A percentile compares a stretch with the other conserved stretches of the same genome.
phyloP scores from a whole-genome alignment of 1,140 invertebrate genomes.

The Parasteatoda tepidariorum region DNA sequence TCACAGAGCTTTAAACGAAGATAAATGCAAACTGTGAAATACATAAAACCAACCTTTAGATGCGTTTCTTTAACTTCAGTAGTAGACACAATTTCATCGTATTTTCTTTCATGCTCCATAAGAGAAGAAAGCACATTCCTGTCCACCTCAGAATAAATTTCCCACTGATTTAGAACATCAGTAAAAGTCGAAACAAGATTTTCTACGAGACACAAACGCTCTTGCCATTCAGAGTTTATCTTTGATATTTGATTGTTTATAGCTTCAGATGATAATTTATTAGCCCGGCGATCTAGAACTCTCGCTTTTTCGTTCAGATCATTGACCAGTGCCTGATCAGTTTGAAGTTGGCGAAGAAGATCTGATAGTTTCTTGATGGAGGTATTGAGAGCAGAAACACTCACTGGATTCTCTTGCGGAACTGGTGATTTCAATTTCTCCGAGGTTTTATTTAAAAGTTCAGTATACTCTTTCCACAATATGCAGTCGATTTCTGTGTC shows the following conservation, averaged over 20 bases:
- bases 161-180: constrained; percentile 80
- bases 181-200: constrained; percentile 75
- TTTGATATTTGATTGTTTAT: constrained; percentile 75
- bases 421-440: constrained; percentile 4
- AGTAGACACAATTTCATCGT: constrained; percentile 18
- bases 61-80: not conserved
- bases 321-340: constrained; percentile 75
- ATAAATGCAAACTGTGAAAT: too few relatives aligned
- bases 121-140: constrained; percentile 48
- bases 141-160: constrained; percentile 68
- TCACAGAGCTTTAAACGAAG: too few relatives aligned
- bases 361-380: constrained; percentile 75
- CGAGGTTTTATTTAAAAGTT: constrained; percentile 78
- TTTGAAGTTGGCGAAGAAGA: constrained; percentile 68
- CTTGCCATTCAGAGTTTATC: constrained; percentile 80
- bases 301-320: constrained; percentile 76
- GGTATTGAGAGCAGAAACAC: constrained; percentile 76
- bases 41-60: constrained; percentile 49
- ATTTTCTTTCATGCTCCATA: constrained; percentile 13
- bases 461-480: constrained; percentile 83
- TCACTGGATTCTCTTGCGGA: constrained; percentile 69
- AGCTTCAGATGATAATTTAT: constrained; percentile 73
- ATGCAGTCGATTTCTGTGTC: constrained; percentile 81
- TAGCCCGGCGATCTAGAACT: constrained; percentile 76
- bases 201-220: constrained; percentile 78